These are phyloP conservation scores for Metridium senile DNA, from an alignment of 92 coral and sea anemone species.

Conservation along the genomic window DNA sequence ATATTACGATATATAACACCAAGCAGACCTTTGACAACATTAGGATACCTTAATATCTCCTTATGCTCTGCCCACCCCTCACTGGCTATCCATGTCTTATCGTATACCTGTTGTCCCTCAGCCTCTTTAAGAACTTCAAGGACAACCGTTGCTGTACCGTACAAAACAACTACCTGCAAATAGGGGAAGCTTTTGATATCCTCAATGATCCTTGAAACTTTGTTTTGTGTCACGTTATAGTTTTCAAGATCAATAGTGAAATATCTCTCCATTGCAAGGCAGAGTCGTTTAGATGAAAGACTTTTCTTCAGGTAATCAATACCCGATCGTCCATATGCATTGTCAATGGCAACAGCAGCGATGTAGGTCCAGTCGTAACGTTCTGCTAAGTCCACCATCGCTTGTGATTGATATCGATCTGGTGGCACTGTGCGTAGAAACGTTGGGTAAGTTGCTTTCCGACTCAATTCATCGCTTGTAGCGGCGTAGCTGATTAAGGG, in stretches of 20 bases:
- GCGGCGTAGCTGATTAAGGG: conserved; percentile 92
- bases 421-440: conserved; percentile 92
- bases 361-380: conserved; percentile 89
- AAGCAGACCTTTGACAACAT: conserved; percentile 56
- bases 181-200: conserved; percentile 44
- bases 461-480: conserved; percentile 79
- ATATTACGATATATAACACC: conserved; percentile 64
- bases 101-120: conserved; percentile 31
- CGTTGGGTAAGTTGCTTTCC: conserved; percentile 63
- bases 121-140: conserved; percentile 48
- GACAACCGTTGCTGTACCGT: conserved; percentile 33
- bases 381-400: conserved; percentile 70
- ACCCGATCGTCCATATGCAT: conserved; percentile 80
- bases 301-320: conserved; percentile 68
- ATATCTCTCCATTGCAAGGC: conserved; percentile 73
- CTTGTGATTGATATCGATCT: conserved; percentile 82
- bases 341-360: conserved; percentile 71
- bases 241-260: conserved; percentile 20
- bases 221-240: conserved; percentile 9
- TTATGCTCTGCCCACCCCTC: conserved; percentile 70
- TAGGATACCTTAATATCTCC: conserved; percentile 1
- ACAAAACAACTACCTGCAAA: conserved; percentile 58
- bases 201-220: conserved; percentile 42
- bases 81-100: conserved; percentile 78
- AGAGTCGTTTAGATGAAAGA: conserved; percentile 47